Conservation (phyloP, 2,113 vertebrate genomes). For the Nibea coibor region DNA sequence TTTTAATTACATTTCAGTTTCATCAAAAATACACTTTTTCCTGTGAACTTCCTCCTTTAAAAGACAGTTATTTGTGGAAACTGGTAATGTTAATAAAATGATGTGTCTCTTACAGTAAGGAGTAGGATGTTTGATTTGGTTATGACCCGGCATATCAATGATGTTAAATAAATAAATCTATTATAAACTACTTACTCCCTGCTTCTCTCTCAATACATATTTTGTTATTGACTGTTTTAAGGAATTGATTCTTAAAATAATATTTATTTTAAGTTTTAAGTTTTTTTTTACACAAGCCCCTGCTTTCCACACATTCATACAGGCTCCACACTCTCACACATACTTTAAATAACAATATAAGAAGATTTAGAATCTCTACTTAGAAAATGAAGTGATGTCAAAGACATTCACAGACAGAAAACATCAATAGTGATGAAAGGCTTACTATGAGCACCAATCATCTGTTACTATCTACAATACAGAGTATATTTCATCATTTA, state of each 20-base stretch:
- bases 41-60: not conserved
- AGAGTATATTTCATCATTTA: not conserved
- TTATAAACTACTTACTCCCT: slow-evolving; percentile 42
- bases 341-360: not conserved
- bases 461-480: not conserved
- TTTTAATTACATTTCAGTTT: slow-evolving; percentile 14
- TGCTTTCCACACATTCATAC: not conserved
- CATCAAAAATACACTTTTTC: too few species aligned
- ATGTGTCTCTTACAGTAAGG: not conserved
- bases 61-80: slow-evolving; percentile 17
- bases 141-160: slow-evolving; percentile 3
- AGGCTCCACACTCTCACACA: not conserved
- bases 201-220: slow-evolving; percentile 48
- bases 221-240: slow-evolving; percentile 20
- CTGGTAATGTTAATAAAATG: slow-evolving; percentile 34
- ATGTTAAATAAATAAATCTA: slow-evolving; percentile 53
- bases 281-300: too few species aligned
- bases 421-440: not conserved
- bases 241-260: not conserved
- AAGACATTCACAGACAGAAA: not conserved
- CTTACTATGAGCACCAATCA: not conserved
- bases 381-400: too few species aligned
- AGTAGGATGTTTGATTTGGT: slow-evolving; percentile 2
- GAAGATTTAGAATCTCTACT: not conserved
- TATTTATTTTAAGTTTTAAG: too few species aligned